Evolutionary conservation across 1,140 invertebrate species (phyloP), one percentile per base, ranked within the genome.

Genomic region (Aricia agestis): DNA sequence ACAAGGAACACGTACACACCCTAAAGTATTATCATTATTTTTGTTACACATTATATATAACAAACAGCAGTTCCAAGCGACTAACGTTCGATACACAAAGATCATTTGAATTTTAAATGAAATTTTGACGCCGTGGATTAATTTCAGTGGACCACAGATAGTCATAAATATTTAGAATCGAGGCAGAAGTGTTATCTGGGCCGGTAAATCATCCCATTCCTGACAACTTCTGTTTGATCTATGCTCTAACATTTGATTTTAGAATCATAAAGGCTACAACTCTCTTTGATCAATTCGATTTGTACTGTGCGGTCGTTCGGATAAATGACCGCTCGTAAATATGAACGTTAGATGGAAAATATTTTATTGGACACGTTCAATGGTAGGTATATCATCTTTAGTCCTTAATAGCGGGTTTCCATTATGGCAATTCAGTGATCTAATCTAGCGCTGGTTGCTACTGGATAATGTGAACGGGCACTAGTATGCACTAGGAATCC

Each of bases 111-210:
- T 42, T 10, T 42, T 19, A 67, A 67, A 67, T 67, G 41, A 67
- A 67, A 42, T 19, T 41, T 41, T 10, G 17, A 67, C 7, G 17
- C 36, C 41, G 41, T 15, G 36, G n/a, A 67, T 67, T 67, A 58
- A 69, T 70, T 70, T 36, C 63, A 65, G 58, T 52, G 19, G 42
- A 61, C 61, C 69, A 66, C 41, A 66, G 61, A 63, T 70, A 59
- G 41, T 70, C 69, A 70, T 70, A 70, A 70, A 70, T 70, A 70
- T 70, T 70, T 67, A 45, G 66, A 67, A 67, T 67, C 13, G 66
- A 45, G 42, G 69, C 61, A 45, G 69, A 65, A 31, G 61, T 63
- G 69, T 65, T 45, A 36, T 70, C 63, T 66, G 36, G 52, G n/a
- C 52, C 69, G 31, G 58, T 70, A 70, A 70, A 70, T 70, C 69